Evolutionary conservation across 2,888 invertebrate species (phyloP), one percentile per base, ranked within the genome.

Genomic region (Pteria penguin): DNA sequence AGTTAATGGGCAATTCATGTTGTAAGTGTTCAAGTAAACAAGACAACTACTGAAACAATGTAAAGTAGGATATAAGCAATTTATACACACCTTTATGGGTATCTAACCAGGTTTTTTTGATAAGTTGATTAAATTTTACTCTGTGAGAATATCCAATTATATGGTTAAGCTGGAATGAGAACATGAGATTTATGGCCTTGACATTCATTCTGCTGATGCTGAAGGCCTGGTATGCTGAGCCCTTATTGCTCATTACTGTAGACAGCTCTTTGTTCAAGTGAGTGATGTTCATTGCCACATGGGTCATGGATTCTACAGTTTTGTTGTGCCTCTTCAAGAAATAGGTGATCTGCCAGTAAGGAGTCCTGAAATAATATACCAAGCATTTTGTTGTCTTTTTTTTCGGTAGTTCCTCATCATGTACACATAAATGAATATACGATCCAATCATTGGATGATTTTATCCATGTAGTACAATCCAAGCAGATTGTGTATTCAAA

Each of bases 331-430:
- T 81, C 26, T 75, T 63, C 72, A 85, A 29, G 71, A 82, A 78
- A 68, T 85, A 85, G 5, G 71, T 78, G 5, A 83, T 26, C 68
- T 81, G 69, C 85, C 85, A 85, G 67, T 81, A 83, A 8, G 80
- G 63, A 18, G 79, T 76, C 27, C 85, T 85, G 70, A 24, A 29
- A 67, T 33, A 58, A 57, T 24, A 14, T 29, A 4, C 24, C 57
- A 61, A 11, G 11, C 31, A 29, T 14, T 31, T 61, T n/a, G n/a
- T n/a, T n/a, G n/a, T n/a, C n/a, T n/a, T n/a, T n/a, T n/a, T n/a
- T n/a, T n/a, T n/a, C n/a, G n/a, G n/a, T n/a, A n/a, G n/a, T n/a
- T n/a, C n/a, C n/a, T n/a, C n/a, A n/a, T n/a, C n/a, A n/a, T n/a
- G n/a, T n/a, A n/a, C n/a, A n/a, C n/a, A n/a, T n/a, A n/a, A n/a